phyloP scores from a whole-genome alignment of 2,113 vertebrate genomes.

The Clarias batrachus region DNA sequence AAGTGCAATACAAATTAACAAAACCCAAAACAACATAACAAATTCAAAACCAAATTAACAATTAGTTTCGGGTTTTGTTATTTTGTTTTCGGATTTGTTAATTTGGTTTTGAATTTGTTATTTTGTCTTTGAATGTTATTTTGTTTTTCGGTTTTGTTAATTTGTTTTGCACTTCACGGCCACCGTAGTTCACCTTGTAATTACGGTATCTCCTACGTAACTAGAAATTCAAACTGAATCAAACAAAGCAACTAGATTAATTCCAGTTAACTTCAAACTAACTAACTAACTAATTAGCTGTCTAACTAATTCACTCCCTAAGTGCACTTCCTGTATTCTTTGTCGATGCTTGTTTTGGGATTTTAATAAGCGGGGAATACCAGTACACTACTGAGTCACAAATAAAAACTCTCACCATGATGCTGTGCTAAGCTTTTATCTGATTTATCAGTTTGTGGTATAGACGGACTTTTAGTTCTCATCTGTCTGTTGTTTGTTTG shows the following conservation, averaged over 20 bases:
- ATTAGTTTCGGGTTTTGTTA: too few species aligned
- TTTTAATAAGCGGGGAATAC: not conserved
- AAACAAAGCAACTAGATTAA: slow-evolving; percentile 24
- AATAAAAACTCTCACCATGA: not conserved
- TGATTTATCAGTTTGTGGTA: not conserved
- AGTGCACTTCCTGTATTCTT: not conserved
- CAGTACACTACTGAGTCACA: slow-evolving; percentile 20
- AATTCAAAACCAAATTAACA: too few species aligned
- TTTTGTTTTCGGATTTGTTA: too few species aligned
- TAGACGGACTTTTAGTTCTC: not conserved
- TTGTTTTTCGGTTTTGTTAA: too few species aligned
- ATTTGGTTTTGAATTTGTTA: too few species aligned
- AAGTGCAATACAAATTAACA: too few species aligned
- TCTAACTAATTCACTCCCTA: slow-evolving; percentile 5
- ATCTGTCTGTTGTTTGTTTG: not conserved
- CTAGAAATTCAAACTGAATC: not conserved
- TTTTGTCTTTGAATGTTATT: too few species aligned
- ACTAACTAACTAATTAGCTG: not conserved
- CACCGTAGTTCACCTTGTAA: not conserved
- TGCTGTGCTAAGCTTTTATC: not conserved
- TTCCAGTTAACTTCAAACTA: not conserved
- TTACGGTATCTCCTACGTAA: not conserved
- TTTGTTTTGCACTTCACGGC: too few species aligned
- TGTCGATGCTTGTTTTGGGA: not conserved
- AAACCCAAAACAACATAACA: too few species aligned